Evolutionary conservation across 1,140 invertebrate species (phyloP), one percentile per base, ranked within the genome.

Genomic region (Wiebesia pumilae): DNA sequence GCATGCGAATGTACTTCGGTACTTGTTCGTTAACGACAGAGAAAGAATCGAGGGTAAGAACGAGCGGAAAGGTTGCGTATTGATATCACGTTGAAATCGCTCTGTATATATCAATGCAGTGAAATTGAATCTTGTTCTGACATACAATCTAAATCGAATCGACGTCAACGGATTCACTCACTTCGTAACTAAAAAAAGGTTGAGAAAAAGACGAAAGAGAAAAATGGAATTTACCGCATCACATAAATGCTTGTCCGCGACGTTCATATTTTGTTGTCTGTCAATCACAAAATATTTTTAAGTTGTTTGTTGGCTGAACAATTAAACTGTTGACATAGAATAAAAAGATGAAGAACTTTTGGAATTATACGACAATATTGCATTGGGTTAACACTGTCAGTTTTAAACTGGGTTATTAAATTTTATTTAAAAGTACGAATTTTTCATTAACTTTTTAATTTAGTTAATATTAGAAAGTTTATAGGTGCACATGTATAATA

Each of bases 211-310:
- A 30, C 0, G 54, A 67, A 0, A 40, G 21, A 58, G 33, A 58
- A 47, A 58, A 30, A n/a, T 4, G n/a, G 24, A 58, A 47, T 65
- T 65, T 65, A 27, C n/a, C 24, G 19, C 54, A n/a, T 81, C 54
- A 35, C 24, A 79, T n/a, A 79, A 79, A 58, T 14, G n/a, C 77
- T 75, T 43, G n/a, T 78, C 43, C 75, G 47, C 40, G 30, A 27
- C 16, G 9, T 30, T 35, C 30, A 35, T 2, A 69, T 69, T 69
- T 88, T 89, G 86, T 69, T 75, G 82, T 88, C 84, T 90, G 90
- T 90, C 90, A 89, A 90, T 89, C 89, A 67, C 89, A 90, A 88
- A 88, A 88, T 90, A 91, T 89, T 91, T 88, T 88, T 89, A 89
- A 90, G 86, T 88, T 83, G 84, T 27, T 2, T 27, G 10, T 24